Conservation (phyloP, 2,113 vertebrate genomes). For the Hymenochirus boettgeri region DNA sequence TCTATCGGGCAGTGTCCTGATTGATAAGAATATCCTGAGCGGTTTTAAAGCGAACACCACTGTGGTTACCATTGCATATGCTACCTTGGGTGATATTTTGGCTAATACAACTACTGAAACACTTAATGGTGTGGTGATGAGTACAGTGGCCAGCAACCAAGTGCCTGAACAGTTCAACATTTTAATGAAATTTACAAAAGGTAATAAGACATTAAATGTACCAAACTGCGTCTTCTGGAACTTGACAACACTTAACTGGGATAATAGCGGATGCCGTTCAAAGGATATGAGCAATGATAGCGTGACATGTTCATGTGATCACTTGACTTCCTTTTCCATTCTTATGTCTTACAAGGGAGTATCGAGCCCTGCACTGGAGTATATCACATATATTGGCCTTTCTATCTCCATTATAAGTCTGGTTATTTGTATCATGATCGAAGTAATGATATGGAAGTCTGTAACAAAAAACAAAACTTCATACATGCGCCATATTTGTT, state of each 20-base stretch:
- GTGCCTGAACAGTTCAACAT: constrained; percentile 38
- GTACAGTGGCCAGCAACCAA: constrained; percentile 47
- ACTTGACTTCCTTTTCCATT: constrained; percentile 76
- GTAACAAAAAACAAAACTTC: constrained; percentile 65
- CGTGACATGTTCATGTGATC: constrained; percentile 63
- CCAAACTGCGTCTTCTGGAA: constrained; percentile 75
- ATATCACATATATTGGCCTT: constrained; percentile 68
- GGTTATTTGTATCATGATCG: constrained; percentile 63
- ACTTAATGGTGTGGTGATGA: constrained; percentile 58
- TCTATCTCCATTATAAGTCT: constrained; percentile 66
- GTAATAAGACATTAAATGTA: constrained; percentile 48
- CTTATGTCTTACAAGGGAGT: constrained; percentile 61
- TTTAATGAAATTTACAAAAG: constrained; percentile 54
- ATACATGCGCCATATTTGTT: constrained; percentile 66
- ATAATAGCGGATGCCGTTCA: constrained; percentile 56
- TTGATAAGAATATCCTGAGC: constrained; percentile 19
- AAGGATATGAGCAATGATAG: constrained; percentile 36
- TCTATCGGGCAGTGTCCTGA: constrained; percentile 39
- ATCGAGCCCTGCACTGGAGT: constrained; percentile 30
- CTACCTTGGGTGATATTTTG: constrained; percentile 60
- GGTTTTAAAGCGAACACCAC: background rate
- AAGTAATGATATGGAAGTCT: constrained; percentile 66
- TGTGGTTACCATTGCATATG: constrained; percentile 61
- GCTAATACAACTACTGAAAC: constrained; percentile 20
- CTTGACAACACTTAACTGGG: constrained; percentile 60